Conservation (phyloP, 1,140 invertebrate species). For the Bombyx mandarina region DNA sequence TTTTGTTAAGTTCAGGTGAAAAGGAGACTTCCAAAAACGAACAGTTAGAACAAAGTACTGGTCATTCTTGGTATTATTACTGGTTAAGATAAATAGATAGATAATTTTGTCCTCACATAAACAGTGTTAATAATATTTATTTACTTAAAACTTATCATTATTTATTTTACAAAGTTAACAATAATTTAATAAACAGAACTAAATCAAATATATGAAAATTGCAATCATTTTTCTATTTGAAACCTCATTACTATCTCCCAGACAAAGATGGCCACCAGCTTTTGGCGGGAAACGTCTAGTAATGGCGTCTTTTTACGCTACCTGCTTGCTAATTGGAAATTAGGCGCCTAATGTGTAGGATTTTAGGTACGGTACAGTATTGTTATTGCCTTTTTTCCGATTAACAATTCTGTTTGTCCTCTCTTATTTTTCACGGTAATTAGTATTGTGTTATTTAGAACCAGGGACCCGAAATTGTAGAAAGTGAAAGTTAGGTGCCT, state of each 20-base stretch:
- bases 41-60: too few relatives aligned
- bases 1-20: too few relatives aligned
- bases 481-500: too few relatives aligned
- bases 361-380: conserved; percentile 45
- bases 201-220: not conserved
- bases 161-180: not conserved
- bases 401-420: conserved; percentile 44
- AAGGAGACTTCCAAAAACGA: too few relatives aligned
- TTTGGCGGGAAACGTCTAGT: conserved; percentile 19
- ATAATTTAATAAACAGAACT: not conserved
- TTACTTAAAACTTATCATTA: too few relatives aligned
- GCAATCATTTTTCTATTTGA: not conserved
- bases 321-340: conserved; percentile 67
- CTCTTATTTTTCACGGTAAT: conserved; percentile 22
- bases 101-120: too few relatives aligned
- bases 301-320: conserved; percentile 68
- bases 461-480: too few relatives aligned
- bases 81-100: too few relatives aligned
- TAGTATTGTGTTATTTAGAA: too few relatives aligned
- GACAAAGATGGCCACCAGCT: conserved; percentile 5
- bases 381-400: conserved; percentile 48
- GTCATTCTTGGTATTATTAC: too few relatives aligned
- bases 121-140: too few relatives aligned
- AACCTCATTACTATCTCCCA: not conserved
- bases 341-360: conserved; percentile 60